Evolutionary conservation across 2,888 invertebrate genomes (phyloP).

Genomic region (Gortyna flavago): DNA sequence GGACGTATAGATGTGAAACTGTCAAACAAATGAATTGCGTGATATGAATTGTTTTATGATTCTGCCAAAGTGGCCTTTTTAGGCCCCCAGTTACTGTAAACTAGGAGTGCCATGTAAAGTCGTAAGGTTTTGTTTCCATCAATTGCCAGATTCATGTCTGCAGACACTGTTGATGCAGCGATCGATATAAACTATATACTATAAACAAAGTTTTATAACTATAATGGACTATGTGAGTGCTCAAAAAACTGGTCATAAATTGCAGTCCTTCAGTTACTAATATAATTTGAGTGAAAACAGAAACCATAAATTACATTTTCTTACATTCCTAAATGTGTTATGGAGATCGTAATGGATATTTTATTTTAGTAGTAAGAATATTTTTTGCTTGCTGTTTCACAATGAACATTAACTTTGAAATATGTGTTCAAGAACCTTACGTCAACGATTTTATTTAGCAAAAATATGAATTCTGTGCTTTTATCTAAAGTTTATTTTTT

Average conservation of each 20-base stretch:
- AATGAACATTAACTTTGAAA: conserved; percentile 53
- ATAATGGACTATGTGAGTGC: background rate
- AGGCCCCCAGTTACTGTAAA: too few relatives aligned
- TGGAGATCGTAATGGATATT: conserved; percentile 57
- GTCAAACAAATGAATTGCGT: too few relatives aligned
- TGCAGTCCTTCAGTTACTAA: conserved; percentile 8
- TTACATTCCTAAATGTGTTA: conserved; percentile 52
- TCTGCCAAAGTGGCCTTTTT: too few relatives aligned
- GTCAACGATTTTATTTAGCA: conserved; percentile 32
- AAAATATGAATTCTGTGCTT: conserved; percentile 39
- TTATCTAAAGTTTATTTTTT: conserved; percentile 28
- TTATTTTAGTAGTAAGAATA: conserved; percentile 51
- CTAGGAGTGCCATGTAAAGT: background rate
- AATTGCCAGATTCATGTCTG: background rate
- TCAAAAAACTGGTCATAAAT: conserved; percentile 30
- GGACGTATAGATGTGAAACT: too few relatives aligned
- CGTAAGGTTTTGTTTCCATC: background rate
- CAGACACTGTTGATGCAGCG: background rate
- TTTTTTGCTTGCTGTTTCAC: conserved; percentile 37
- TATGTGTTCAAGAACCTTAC: conserved; percentile 48
- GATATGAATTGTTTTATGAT: too few relatives aligned
- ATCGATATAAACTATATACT: background rate
- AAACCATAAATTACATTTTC: conserved; percentile 43
- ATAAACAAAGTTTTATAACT: background rate
- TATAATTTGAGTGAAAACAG: conserved; percentile 46